These are phyloP conservation scores for Ellobius talpinus DNA, from an alignment of 2,113 vertebrate species.

Conservation along the genomic window DNA sequence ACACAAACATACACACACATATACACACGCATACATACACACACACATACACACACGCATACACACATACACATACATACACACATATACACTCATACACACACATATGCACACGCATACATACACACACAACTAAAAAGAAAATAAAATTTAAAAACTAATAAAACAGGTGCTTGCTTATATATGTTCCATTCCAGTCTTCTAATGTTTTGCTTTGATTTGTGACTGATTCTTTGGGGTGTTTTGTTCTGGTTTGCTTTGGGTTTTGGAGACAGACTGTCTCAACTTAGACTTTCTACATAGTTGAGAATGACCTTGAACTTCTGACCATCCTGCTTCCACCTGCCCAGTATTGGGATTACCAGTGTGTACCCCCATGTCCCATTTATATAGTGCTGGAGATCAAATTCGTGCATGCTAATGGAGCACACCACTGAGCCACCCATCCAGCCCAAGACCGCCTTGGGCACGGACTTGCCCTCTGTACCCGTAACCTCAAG, in stretches of 20 bases:
- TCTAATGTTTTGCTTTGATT: background rate
- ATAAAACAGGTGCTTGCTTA: background rate
- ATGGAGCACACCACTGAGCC: rapidly evolving
- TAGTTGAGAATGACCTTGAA: background rate
- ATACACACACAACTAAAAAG: background rate
- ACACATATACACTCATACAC: rapidly evolving
- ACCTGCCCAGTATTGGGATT: background rate
- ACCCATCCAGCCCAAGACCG: background rate
- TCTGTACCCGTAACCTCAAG: constrained; percentile 45
- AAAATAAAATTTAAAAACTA: background rate
- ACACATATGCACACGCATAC: too few species aligned
- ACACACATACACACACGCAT: rapidly evolving
- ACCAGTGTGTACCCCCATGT: background rate
- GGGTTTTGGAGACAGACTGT: background rate
- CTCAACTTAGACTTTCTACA: background rate
- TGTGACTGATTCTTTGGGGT: background rate
- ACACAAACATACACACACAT: rapidly evolving
- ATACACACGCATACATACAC: too few species aligned
- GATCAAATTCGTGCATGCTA: background rate
- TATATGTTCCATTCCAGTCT: background rate
- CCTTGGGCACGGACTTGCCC: constrained; percentile 10
- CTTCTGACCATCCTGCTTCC: background rate
- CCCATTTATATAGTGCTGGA: background rate
- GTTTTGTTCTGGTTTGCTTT: background rate
- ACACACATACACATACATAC: rapidly evolving